Evolutionary conservation across 2,113 vertebrate genomes (phyloP).

Genomic region (Candoia aspera): DNA sequence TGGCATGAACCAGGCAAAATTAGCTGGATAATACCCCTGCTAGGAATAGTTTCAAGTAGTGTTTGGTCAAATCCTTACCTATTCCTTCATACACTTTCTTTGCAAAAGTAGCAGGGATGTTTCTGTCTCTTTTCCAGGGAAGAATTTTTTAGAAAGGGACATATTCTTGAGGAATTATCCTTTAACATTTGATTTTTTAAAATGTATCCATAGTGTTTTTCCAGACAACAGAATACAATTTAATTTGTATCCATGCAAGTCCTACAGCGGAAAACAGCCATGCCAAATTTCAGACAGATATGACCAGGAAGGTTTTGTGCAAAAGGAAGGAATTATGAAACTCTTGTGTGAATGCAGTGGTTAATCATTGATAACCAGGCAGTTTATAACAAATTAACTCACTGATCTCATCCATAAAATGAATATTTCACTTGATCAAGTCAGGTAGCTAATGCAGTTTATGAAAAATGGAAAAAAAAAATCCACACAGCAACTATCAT

Average conservation of each 20-base stretch:
- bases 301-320: not conserved
- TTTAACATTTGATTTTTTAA: not conserved
- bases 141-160: not conserved
- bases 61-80: not conserved
- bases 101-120: not conserved
- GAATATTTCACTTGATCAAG: not conserved
- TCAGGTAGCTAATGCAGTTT: not conserved
- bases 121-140: not conserved
- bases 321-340: not conserved
- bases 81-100: not conserved
- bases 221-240: not conserved
- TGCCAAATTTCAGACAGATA: not conserved
- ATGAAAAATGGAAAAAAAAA: not conserved
- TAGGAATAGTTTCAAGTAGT: not conserved
- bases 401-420: not conserved
- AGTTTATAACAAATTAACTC: not conserved
- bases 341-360: not conserved
- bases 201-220: not conserved
- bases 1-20: not conserved
- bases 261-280: not conserved
- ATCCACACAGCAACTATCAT: not conserved
- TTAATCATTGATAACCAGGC: not conserved
- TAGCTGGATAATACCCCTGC: not conserved
- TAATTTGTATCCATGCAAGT: not conserved
- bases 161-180: not conserved